Conservation (phyloP, 2,113 vertebrate genomes). For the Rattus rattus region DNA sequence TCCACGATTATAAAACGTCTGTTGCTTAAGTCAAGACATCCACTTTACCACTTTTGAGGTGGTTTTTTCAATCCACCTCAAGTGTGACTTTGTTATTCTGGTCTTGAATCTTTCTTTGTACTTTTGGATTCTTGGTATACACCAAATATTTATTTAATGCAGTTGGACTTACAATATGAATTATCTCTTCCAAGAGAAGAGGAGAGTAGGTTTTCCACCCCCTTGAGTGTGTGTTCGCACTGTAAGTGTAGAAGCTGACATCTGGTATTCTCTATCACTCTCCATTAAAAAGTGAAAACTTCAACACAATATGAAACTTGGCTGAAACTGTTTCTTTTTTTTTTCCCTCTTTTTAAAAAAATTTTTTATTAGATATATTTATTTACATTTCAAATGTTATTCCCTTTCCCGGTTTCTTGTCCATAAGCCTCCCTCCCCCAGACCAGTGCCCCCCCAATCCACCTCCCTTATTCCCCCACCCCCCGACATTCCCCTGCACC, state of each 20-base stretch:
- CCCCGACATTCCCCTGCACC: too few species aligned
- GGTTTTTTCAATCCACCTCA: not conserved
- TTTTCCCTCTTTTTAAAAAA: too few species aligned
- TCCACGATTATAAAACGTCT: not conserved
- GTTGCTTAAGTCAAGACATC: not conserved
- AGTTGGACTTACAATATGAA: not conserved
- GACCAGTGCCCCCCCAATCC: too few species aligned
- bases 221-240: not conserved
- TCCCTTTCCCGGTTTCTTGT: too few species aligned
- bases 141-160: not conserved
- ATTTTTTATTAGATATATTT: too few species aligned
- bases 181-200: slow-evolving; percentile 24
- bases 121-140: not conserved
- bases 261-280: not conserved
- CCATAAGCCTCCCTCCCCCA: too few species aligned
- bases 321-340: not conserved
- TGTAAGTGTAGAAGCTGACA: not conserved
- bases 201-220: not conserved
- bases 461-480: too few species aligned
- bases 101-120: not conserved
- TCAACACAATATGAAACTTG: slow-evolving; percentile 19
- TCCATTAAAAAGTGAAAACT: slow-evolving; percentile 27
- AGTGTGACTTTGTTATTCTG: not conserved
- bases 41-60: rapidly evolving
- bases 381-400: too few species aligned